Conservation (phyloP, 2,888 invertebrate genomes). For the Drosophila subquinaria region DNA sequence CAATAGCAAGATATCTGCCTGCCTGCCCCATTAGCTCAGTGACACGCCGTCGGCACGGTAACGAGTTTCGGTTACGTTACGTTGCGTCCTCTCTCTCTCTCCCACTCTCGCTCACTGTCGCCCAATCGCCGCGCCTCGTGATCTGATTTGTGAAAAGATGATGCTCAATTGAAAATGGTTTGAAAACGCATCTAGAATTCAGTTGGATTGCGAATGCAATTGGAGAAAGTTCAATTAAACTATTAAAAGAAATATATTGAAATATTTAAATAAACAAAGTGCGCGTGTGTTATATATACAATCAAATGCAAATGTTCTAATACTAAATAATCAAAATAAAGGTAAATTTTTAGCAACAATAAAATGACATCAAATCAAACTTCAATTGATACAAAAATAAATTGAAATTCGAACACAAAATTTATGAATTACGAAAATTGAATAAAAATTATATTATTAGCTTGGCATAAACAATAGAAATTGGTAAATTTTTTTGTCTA, state of each 20-base stretch:
- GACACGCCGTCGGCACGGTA: conserved; percentile 83
- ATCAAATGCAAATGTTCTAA: conserved; percentile 5
- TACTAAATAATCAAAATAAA: conserved; percentile 11
- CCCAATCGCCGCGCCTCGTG: conserved; percentile 30
- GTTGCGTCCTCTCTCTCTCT: conserved; percentile 37
- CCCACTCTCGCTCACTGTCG: conserved; percentile 19
- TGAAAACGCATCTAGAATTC: conserved; percentile 43
- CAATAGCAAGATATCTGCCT: conserved; percentile 11
- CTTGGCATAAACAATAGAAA: background rate
- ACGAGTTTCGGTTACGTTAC: conserved; percentile 38
- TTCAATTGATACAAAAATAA: background rate
- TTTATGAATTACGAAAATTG: background rate
- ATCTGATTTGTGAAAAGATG: conserved; percentile 53
- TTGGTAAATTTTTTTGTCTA: background rate
- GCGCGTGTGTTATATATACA: conserved; percentile 18
- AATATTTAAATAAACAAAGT: conserved; percentile 21
- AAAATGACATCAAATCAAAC: background rate
- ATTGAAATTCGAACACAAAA: conserved; percentile 6
- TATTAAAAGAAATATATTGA: conserved; percentile 17
- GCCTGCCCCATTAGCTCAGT: conserved; percentile 73
- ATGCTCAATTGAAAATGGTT: conserved; percentile 37
- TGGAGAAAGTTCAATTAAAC: conserved; percentile 39
- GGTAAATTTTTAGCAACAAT: conserved; percentile 28
- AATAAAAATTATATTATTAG: background rate
- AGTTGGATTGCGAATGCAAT: conserved; percentile 42